Evolutionary conservation across 1,140 invertebrate species (phyloP).

Genomic region (Leptopilina boulardi): DNA sequence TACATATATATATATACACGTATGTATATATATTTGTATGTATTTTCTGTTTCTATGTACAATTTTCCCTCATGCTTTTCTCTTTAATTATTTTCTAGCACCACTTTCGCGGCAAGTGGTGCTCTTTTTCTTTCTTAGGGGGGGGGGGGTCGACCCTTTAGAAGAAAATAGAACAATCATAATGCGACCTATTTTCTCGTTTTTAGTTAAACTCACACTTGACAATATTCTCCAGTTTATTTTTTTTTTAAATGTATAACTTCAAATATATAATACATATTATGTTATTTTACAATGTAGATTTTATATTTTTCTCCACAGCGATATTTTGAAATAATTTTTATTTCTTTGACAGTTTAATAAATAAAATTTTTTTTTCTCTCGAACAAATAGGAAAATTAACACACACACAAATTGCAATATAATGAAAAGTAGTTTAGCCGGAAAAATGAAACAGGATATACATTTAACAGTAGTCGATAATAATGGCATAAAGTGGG

Average conservation of each 20-base stretch:
- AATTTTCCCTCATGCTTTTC: background rate
- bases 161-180: background rate
- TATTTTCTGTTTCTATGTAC: background rate
- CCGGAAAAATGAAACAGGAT: background rate
- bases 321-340: no score
- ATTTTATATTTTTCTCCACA: conserved; percentile 49
- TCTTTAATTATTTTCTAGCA: conserved; percentile 11
- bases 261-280: no score
- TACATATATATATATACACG: no score
- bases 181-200: conserved; percentile 10
- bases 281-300: no score
- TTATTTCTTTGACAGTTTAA: no score
- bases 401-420: background rate
- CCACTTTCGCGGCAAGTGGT: background rate
- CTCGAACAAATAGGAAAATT: no score
- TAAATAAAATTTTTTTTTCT: no score
- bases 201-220: conserved; percentile 12
- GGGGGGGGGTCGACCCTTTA: background rate
- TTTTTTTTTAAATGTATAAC: conserved; percentile 43
- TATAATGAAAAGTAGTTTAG: background rate
- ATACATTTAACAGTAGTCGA: conserved; percentile 20
- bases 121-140: background rate
- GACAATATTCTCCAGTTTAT: background rate
- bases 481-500: background rate
- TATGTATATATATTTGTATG: no score